phyloP scores from a whole-genome alignment of 92 coral and sea anemone species.

The Scolanthus callimorphus region DNA sequence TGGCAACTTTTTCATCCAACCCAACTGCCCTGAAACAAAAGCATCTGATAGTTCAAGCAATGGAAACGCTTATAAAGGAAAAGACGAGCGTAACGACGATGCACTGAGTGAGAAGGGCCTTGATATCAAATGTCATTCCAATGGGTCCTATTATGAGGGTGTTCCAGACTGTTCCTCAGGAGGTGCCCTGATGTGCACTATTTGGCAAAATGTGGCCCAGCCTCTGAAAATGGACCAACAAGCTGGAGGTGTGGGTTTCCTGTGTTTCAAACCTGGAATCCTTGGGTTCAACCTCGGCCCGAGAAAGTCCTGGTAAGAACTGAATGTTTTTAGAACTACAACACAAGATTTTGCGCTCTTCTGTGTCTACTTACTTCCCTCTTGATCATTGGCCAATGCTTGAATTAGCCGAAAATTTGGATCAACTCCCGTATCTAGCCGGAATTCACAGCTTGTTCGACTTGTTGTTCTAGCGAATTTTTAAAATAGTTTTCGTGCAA shows the following conservation, averaged over 20 bases:
- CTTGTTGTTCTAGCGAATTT: too few relatives aligned
- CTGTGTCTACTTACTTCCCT: too few relatives aligned
- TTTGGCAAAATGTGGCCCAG: slow-evolving; percentile 14
- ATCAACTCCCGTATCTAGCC: too few relatives aligned
- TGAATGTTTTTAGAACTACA: too few relatives aligned
- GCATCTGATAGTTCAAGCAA: background rate
- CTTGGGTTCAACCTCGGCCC: slow-evolving; percentile 16
- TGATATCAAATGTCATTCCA: background rate
- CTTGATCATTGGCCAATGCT: too few relatives aligned
- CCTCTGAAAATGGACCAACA: slow-evolving; percentile 14
- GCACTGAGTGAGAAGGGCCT: background rate
- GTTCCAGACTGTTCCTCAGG: slow-evolving; percentile 11
- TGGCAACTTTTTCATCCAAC: slow-evolving; percentile 8
- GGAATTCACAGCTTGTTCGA: too few relatives aligned
- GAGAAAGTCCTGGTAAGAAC: slow-evolving; percentile 11
- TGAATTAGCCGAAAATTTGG: too few relatives aligned
- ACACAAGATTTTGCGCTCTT: too few relatives aligned
- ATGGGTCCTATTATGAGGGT: slow-evolving; percentile 6
- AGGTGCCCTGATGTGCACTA: slow-evolving; percentile 22
- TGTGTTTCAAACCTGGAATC: slow-evolving; percentile 24
- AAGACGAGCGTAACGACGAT: background rate
- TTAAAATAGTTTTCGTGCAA: too few relatives aligned
- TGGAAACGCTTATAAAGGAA: background rate
- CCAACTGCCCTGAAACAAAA: slow-evolving; percentile 8
- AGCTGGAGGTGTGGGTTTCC: background rate